Evolutionary conservation across 2,888 invertebrate genomes (phyloP).

Genomic region (Clitarchus hookeri): DNA sequence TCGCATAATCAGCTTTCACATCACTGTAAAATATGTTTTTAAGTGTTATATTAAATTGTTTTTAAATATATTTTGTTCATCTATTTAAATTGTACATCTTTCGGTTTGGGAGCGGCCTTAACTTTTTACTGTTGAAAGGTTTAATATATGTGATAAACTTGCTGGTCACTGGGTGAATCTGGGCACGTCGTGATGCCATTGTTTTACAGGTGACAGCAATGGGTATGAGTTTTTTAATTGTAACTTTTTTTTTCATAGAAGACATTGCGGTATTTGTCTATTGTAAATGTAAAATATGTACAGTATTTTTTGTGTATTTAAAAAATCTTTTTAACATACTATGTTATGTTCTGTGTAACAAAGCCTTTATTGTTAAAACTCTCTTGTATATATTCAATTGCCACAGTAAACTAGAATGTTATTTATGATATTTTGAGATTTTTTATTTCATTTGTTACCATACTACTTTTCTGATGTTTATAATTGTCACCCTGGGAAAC

Average conservation of each 20-base stretch:
- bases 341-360: slow-evolving; percentile 35
- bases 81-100: slow-evolving; percentile 15
- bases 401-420: slow-evolving; percentile 36
- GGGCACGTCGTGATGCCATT: slow-evolving; percentile 6
- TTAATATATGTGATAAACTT: slow-evolving; percentile 24
- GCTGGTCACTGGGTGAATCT: slow-evolving; percentile 12
- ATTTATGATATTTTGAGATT: slow-evolving; percentile 32
- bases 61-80: slow-evolving; percentile 16
- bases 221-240: slow-evolving; percentile 32
- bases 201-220: slow-evolving; percentile 33
- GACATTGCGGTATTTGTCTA: slow-evolving; percentile 36
- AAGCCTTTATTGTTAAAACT: slow-evolving; percentile 30
- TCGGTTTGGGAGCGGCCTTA: slow-evolving; percentile 31
- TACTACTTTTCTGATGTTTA: background rate
- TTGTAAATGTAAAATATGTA: slow-evolving; percentile 41
- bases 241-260: slow-evolving; percentile 36
- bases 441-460: background rate
- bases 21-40: slow-evolving; percentile 2
- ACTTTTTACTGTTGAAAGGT: slow-evolving; percentile 18
- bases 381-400: slow-evolving; percentile 34
- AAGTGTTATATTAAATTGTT: background rate
- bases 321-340: slow-evolving; percentile 37
- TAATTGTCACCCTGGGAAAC: too few relatives aligned
- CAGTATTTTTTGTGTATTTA: slow-evolving; percentile 38
- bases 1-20: background rate